phyloP scores from a whole-genome alignment of 2,797 vertebrate genomes.

The Bothrops alternatus region DNA sequence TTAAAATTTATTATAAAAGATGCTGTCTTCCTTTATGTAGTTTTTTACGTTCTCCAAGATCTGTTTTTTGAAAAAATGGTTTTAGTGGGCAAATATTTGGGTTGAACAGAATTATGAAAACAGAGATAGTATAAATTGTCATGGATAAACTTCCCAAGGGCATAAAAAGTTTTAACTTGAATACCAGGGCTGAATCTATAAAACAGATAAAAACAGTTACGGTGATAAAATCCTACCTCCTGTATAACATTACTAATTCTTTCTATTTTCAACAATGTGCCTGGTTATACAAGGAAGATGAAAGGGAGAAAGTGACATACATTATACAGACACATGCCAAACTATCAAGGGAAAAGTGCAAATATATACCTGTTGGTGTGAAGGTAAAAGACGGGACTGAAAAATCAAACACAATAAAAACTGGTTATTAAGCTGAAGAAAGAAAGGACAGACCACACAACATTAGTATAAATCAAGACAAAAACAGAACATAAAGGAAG shows the following conservation, averaged over 20 bases:
- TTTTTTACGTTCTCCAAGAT: not conserved
- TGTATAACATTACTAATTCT: conserved; percentile 40
- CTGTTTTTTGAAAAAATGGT: not conserved
- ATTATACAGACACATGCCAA: conserved; percentile 70
- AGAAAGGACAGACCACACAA: conserved; percentile 76
- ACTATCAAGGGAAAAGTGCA: conserved; percentile 75
- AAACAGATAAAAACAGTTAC: not conserved
- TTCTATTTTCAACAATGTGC: conserved; percentile 29
- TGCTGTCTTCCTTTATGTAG: conserved; percentile 10
- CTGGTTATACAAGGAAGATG: conserved; percentile 60
- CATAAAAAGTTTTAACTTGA: not conserved
- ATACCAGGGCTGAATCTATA: conserved; percentile 32
- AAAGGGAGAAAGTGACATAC: conserved; percentile 62
- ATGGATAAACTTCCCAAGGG: not conserved
- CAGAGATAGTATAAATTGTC: conserved; percentile 21
- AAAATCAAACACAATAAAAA: conserved; percentile 80
- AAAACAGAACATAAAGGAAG: conserved; percentile 74
- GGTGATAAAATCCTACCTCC: not conserved
- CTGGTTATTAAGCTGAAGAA: conserved; percentile 81
- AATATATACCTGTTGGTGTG: conserved; percentile 97
- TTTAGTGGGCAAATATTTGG: not conserved
- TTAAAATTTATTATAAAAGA: not conserved
- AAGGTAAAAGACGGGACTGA: conserved; percentile 99
- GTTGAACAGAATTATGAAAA: conserved; percentile 1
- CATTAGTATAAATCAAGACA: conserved; percentile 80